phyloP scores from a whole-genome alignment of 2,113 vertebrate genomes.

The Oryctolagus cuniculus region DNA sequence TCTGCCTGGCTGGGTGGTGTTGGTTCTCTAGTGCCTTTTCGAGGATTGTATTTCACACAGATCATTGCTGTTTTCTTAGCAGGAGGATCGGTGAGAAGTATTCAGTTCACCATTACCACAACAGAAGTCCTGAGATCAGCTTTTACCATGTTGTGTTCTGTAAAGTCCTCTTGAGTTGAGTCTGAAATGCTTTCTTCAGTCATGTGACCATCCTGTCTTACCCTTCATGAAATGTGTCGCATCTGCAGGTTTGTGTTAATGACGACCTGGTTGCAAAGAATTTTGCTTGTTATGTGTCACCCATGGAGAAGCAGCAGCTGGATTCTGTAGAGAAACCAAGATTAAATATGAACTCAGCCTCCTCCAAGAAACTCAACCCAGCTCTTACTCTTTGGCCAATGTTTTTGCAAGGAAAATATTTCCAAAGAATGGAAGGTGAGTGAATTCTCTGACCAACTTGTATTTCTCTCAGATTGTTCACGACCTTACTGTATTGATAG shows the following conservation, averaged over 20 bases:
- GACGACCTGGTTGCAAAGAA: constrained; percentile 94
- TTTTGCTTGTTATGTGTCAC: constrained; percentile 89
- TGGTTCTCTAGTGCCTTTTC: not conserved
- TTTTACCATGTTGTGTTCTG: constrained; percentile 8
- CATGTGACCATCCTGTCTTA: not conserved
- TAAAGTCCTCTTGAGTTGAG: constrained; percentile 20
- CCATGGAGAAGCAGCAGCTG: constrained; percentile 61
- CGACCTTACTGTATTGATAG: not conserved
- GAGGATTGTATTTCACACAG: not conserved
- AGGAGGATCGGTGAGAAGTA: not conserved
- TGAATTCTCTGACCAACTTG: not conserved
- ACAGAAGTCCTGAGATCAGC: not conserved
- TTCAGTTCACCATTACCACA: not conserved
- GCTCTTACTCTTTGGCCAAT: constrained; percentile 81
- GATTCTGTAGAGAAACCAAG: constrained; percentile 57
- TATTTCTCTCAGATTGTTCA: constrained; percentile 6
- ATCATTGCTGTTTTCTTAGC: not conserved
- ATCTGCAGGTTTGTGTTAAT: constrained; percentile 93
- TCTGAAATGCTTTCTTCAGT: not conserved
- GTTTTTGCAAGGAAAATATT: constrained; percentile 66
- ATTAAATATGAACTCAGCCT: constrained; percentile 3
- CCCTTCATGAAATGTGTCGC: constrained; percentile 16
- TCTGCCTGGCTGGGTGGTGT: not conserved
- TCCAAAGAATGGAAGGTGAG: constrained; percentile 78
- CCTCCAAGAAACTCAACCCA: constrained; percentile 77